phyloP scores from a whole-genome alignment of 2,797 vertebrate genomes.

The Xenopus petersii region DNA sequence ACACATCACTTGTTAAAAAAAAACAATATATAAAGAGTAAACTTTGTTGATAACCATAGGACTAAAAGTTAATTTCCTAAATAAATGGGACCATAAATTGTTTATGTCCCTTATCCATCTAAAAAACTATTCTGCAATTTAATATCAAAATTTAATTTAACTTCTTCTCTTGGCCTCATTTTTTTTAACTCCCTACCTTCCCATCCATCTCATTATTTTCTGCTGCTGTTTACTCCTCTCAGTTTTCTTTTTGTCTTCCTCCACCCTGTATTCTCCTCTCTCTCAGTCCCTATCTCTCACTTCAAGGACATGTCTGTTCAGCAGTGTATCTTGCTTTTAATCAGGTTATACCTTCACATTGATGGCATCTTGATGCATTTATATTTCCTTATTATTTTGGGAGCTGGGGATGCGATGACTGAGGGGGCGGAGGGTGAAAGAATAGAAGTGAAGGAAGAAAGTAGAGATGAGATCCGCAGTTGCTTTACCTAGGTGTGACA shows the following conservation, averaged over 20 bases:
- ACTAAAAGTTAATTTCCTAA: neutral
- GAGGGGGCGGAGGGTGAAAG: conserved; percentile 51
- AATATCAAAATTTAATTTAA: neutral
- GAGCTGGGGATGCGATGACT: conserved; percentile 63
- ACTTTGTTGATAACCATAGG: no score
- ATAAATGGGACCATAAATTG: neutral
- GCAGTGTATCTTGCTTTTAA: conserved; percentile 47
- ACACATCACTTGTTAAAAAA: no score
- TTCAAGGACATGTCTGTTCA: conserved; percentile 58
- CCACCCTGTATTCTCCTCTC: conserved; percentile 16
- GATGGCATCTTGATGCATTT: conserved; percentile 68
- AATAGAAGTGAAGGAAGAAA: conserved; percentile 13
- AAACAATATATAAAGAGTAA: no score
- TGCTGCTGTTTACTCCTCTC: conserved; percentile 19
- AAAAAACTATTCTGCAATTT: neutral
- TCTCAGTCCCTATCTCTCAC: conserved; percentile 57
- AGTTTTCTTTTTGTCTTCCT: conserved; percentile 25
- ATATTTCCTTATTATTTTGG: conserved; percentile 71
- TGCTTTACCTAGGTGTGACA: conserved; percentile 44
- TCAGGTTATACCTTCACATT: conserved; percentile 52
- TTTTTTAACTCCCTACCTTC: conserved; percentile 3
- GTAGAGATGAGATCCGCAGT: conserved; percentile 21
- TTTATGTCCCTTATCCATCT: neutral
- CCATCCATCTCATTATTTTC: conserved; percentile 27
- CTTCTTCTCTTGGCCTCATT: conserved; percentile 6